These are phyloP conservation scores for Nannospalax galili DNA, from an alignment of 2,113 vertebrate genomes.

Conservation along the genomic window DNA sequence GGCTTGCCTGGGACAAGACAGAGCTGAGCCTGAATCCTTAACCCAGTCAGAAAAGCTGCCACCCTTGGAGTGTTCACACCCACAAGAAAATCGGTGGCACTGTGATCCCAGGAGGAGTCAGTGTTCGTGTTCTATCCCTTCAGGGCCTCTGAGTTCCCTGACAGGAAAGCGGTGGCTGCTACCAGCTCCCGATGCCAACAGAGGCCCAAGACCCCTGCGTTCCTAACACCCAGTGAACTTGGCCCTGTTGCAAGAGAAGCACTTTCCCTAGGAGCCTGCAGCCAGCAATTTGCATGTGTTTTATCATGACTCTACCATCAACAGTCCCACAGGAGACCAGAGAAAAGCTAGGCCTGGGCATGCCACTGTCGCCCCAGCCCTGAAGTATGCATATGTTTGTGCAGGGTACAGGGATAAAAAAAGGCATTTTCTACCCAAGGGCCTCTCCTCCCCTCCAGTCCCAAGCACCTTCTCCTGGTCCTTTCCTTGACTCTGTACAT, in stretches of 20 bases:
- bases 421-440: fast-evolving
- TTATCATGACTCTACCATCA: fast-evolving
- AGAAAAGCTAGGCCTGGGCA: neutral
- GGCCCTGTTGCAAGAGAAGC: fast-evolving
- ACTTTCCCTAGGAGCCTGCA: neutral
- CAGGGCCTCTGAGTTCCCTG: fast-evolving
- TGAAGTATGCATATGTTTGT: too few species aligned
- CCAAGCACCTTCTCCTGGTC: neutral
- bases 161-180: too few species aligned
- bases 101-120: fast-evolving
- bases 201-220: too few species aligned
- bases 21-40: neutral
- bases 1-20: fast-evolving
- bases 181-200: neutral
- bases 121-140: fast-evolving
- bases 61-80: fast-evolving
- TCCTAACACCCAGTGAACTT: too few species aligned
- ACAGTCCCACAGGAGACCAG: neutral
- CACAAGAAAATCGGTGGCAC: fast-evolving
- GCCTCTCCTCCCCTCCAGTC: neutral
- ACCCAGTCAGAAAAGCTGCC: neutral
- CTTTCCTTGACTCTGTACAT: fast-evolving
- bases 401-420: neutral
- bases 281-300: fast-evolving
- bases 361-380: neutral